Base-by-base conservation (phyloP, 2,888 invertebrate genomes). In the Schizaphis graminum region DNA sequence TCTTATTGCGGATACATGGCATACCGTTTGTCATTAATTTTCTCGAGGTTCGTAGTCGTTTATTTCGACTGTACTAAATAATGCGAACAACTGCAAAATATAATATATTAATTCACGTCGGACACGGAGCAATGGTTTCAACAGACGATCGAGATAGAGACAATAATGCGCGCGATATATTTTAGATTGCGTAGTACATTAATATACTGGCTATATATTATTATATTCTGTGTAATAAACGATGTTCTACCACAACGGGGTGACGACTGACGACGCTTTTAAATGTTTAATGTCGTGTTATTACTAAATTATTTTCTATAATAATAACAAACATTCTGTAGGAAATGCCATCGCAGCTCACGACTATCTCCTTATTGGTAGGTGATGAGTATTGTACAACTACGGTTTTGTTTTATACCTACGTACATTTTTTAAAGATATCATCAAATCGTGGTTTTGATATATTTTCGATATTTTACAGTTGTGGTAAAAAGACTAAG, bases 91-190 rank as follows among this genome's bases (percentile, higher is more conserved):
- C 26, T 85, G 26, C 44, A 85, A 85, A 85, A 85, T 85, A 85
- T 85, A 85, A 44, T 85, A 85, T 85, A 85, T 44, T 85, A 85
- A 85, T 44, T 85, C 85, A 85, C 85, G 85, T 26, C 28, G 85
- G 41, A 44, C 85, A 44, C 5, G 85, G 85, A 44, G 44, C 85
- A 85, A 85, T 85, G 44, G 85, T 85, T 44, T 85, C 44, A 44
- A 26, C 85, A 85, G 44, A 85, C 44, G 26, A 85, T 85, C 26
- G 85, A 85, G 85, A 85, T 77, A 85, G 85, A 44, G 85, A 85
- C 85, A 77, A 77, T 77, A 77, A 77, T 77, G 28, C 26, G 1
- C 11, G 44, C n/a, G 44, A 28, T 44, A 85, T 85, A 85, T 85
- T 85, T 85, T 85, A 85, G 44, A 85, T 85, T 44, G 44, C 85